A percentile compares a stretch with the other conserved stretches of the same genome.
These are phyloP conservation scores for Leucophenga varia DNA, from an alignment of 1,140 invertebrate genomes.

Conservation along the genomic window DNA sequence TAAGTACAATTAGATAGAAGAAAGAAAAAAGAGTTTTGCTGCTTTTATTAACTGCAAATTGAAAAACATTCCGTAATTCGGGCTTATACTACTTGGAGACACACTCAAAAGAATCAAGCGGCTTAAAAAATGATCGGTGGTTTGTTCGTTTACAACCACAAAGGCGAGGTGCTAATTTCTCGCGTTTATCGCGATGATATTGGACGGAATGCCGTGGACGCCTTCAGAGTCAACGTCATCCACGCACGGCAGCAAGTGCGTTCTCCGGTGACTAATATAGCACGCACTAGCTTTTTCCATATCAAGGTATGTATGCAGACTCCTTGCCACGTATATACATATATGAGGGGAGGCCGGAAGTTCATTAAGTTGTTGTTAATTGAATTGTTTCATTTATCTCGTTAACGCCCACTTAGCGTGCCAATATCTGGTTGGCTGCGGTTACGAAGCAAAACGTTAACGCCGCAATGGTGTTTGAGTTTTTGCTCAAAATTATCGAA, in stretches of 20 bases:
- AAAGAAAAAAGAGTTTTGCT: too few species aligned
- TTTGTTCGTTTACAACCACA: conserved; percentile 99
- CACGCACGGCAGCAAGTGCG: conserved; percentile 98
- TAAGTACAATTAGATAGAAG: too few species aligned
- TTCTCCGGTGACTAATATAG: conserved; percentile 98
- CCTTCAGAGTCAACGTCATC: conserved; percentile 99
- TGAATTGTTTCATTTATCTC: conserved; percentile 4
- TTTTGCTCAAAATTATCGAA: conserved; percentile 96
- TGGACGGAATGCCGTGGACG: conserved; percentile 98
- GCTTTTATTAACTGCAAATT: too few species aligned
- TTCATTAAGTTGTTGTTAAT: not conserved
- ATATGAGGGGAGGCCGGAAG: too few species aligned
- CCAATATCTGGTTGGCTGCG: conserved; percentile 98
- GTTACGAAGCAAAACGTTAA: conserved; percentile 99
- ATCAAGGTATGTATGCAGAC: conserved; percentile 72
- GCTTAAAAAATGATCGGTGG: conserved; percentile 99
- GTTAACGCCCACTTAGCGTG: conserved; percentile 71
- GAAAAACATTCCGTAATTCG: too few species aligned
- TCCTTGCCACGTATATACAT: too few species aligned
- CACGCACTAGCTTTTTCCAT: conserved; percentile 98
- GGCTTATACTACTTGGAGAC: too few species aligned
- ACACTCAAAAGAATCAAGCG: too few species aligned
- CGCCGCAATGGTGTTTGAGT: conserved; percentile 99
- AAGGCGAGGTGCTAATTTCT: conserved; percentile 99
- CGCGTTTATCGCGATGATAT: conserved; percentile 99